Conservation (phyloP, 2,888 invertebrate species). For the Drosophila demipolita region DNA sequence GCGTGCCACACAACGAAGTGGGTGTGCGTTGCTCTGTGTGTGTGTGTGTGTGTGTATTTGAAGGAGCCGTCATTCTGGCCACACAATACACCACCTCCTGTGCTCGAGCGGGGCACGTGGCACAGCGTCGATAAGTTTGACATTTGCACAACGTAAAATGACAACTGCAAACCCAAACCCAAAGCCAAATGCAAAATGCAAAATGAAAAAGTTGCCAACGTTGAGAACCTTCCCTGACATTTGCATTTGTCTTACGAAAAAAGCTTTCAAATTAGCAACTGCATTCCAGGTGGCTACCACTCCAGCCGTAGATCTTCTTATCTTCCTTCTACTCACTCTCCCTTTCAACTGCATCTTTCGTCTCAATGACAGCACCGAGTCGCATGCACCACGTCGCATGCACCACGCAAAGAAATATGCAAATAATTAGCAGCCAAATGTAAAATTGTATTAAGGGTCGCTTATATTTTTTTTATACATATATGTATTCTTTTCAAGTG, state of each 20-base stretch:
- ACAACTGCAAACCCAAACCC: slow-evolving; percentile 59
- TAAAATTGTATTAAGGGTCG: slow-evolving; percentile 52
- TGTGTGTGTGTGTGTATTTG: not conserved
- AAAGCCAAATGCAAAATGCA: slow-evolving; percentile 62
- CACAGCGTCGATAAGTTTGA: slow-evolving; percentile 77
- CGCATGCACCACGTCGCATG: slow-evolving; percentile 46
- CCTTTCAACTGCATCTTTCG: not conserved
- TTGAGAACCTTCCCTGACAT: slow-evolving; percentile 64
- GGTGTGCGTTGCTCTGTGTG: not conserved
- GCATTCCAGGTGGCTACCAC: slow-evolving; percentile 36
- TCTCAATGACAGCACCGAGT: slow-evolving; percentile 6
- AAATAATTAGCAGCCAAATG: slow-evolving; percentile 69
- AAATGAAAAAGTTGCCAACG: slow-evolving; percentile 57
- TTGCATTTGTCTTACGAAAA: slow-evolving; percentile 75
- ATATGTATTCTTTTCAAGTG: not conserved
- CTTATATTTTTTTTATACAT: not conserved
- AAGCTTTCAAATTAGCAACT: slow-evolving; percentile 77
- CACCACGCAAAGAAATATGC: slow-evolving; percentile 60
- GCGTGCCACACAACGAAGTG: slow-evolving; percentile 62
- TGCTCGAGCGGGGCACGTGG: slow-evolving; percentile 62
- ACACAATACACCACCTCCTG: slow-evolving; percentile 42
- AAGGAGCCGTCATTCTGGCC: slow-evolving; percentile 22
- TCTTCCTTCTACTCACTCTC: not conserved
- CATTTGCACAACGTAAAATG: slow-evolving; percentile 78
- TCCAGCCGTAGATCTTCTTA: not conserved